phyloP scores from a whole-genome alignment of 2,888 invertebrate genomes.

The Aquatica leii region DNA sequence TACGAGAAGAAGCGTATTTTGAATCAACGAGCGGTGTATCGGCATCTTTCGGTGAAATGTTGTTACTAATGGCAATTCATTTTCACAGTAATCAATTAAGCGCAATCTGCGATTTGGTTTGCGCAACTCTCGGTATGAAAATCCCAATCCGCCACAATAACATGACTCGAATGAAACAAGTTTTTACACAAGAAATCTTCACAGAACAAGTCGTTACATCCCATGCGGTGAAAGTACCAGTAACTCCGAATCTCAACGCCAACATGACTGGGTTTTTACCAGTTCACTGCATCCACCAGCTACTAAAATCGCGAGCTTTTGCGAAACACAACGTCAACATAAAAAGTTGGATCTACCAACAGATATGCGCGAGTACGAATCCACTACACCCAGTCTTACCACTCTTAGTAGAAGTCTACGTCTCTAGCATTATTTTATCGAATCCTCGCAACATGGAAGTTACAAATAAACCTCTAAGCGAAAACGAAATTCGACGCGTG shows the following conservation, averaged over 20 bases:
- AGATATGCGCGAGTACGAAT: slow-evolving; percentile 87
- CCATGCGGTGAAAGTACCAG: slow-evolving; percentile 95
- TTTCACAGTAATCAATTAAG: slow-evolving; percentile 95
- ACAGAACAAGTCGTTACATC: slow-evolving; percentile 72
- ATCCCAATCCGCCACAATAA: slow-evolving; percentile 87
- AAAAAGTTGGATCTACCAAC: slow-evolving; percentile 95
- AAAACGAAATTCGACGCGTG: slow-evolving; percentile 86
- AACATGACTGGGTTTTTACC: slow-evolving; percentile 92
- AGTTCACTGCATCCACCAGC: slow-evolving; percentile 95
- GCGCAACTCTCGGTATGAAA: slow-evolving; percentile 94
- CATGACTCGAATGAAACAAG: slow-evolving; percentile 87
- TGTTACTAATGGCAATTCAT: slow-evolving; percentile 94
- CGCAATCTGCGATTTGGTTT: slow-evolving; percentile 93
- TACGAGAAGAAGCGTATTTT: slow-evolving; percentile 88
- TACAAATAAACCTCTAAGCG: slow-evolving; percentile 90
- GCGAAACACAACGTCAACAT: slow-evolving; percentile 96
- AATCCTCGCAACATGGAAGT: slow-evolving; percentile 76
- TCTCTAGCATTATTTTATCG: slow-evolving; percentile 85
- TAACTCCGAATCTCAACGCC: slow-evolving; percentile 87
- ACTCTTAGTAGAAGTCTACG: slow-evolving; percentile 92
- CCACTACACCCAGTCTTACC: slow-evolving; percentile 95
- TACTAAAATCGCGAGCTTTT: slow-evolving; percentile 92
- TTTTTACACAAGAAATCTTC: slow-evolving; percentile 96
- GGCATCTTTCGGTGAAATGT: slow-evolving; percentile 94
- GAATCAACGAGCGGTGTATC: slow-evolving; percentile 85